Evolutionary conservation across 2,113 vertebrate species (phyloP), one percentile per base, ranked within the genome.

Genomic region (Alligator sinensis): DNA sequence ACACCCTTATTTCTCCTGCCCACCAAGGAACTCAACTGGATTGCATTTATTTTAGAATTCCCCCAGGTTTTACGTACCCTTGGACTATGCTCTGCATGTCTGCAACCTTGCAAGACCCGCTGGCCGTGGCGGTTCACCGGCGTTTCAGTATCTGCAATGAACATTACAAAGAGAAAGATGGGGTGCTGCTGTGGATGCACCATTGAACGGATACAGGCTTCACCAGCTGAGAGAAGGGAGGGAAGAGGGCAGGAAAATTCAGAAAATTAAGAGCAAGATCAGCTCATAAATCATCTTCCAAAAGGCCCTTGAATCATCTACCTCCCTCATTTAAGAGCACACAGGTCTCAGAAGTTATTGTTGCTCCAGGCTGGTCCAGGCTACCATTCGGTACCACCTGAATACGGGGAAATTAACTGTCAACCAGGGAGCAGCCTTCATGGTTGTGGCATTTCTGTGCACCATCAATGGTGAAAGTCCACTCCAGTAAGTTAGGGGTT

Each of bases 391-490:
- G 30, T 38, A 38, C 30, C 30, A 18, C 19, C 18, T 72, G 68
- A 30, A 72, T 72, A 18, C 6, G 68, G 30, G 68, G 38, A 11
- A 72, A 72, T 19, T 38, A 72, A 21, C 30, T 9, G 4, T n/a
- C 30, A 72, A 13, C 30, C 30, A 34, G 30, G n/a, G 11, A 38
- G 30, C 19, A 13, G 68, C 30, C 68, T 72, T 11, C 0, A 2
- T 55, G 75, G 24, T 38, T 2, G 5, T 21, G 2, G 17, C 55
- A 11, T 28, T 75, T 84, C 28, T 54, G 10, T 38, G 24, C 66
- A 14, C 25, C 0, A 1, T 12, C 4, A 57, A 27, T 4, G 4
- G 3, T 18, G n/a, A 58, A 70, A 47, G 13, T 14, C 59, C 8
- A 5, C 47, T 72, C 80, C 28, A 70, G 22, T 11, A 34, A 34